Percentiles rank a stretch among this genome's conserved stretches.
Conservation (phyloP, 2,797 vertebrate species). For the Muraenolepis orangiensis region DNA sequence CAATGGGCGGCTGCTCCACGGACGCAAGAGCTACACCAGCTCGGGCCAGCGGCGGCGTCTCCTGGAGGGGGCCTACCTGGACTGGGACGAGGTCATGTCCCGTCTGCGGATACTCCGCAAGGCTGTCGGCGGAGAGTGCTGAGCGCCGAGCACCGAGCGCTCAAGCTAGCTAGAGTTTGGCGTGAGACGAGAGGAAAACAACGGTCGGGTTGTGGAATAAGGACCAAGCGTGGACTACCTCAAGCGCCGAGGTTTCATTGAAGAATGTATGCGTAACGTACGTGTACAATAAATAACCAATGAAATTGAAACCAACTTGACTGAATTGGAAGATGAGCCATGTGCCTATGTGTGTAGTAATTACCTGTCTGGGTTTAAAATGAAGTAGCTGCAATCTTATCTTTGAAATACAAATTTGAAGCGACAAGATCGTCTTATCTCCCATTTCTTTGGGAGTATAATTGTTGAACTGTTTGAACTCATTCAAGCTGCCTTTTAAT, state of each 20-base stretch:
- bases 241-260: too few relatives aligned
- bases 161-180: not conserved
- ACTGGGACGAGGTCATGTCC: conserved; percentile 96
- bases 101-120: conserved; percentile 79
- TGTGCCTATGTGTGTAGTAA: not conserved
- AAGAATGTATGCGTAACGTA: too few relatives aligned
- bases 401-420: too few relatives aligned
- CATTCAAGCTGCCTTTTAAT: not conserved
- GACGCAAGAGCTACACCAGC: conserved; percentile 75
- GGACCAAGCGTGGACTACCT: too few relatives aligned
- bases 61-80: conserved; percentile 90
- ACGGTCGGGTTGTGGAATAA: too few relatives aligned
- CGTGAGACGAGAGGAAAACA: too few relatives aligned
- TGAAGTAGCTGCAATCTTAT: not conserved
- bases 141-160: conserved; percentile 41
- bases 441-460: not conserved
- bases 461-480: not conserved
- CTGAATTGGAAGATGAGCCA: not conserved
- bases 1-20: conserved; percentile 91
- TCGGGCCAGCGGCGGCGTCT: conserved; percentile 61
- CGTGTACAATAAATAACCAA: too few relatives aligned
- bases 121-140: conserved; percentile 48
- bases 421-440: too few relatives aligned
- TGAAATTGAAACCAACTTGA: too few relatives aligned
- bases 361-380: not conserved